Conservation (phyloP, 2,113 vertebrate species). For the Ploceus nigricollis region DNA sequence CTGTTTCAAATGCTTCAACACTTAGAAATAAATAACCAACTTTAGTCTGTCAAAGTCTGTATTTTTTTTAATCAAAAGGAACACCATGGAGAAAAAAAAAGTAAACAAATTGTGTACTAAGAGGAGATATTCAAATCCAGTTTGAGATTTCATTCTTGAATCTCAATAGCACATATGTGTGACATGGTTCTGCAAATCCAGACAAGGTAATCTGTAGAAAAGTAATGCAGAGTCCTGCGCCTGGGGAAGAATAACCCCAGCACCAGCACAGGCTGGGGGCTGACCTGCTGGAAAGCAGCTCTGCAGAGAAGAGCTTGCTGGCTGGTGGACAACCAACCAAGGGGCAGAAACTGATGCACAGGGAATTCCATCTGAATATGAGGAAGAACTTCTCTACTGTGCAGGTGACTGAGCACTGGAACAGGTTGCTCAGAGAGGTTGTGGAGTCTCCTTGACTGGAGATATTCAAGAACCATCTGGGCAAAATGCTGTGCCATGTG, state of each 20-base stretch:
- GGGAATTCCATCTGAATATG: neutral
- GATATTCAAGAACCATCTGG: accelerated
- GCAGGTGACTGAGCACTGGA: neutral
- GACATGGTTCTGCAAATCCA: neutral
- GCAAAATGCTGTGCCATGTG: neutral
- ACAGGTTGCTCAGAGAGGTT: neutral
- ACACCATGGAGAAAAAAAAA: neutral
- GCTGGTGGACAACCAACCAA: neutral
- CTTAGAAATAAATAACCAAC: neutral
- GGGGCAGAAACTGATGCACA: neutral
- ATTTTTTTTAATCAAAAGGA: neutral
- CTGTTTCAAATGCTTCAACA: neutral
- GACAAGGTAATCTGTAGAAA: neutral
- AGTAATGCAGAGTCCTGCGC: neutral
- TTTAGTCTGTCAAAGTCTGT: neutral
- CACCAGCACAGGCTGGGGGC: neutral
- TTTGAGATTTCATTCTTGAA: neutral
- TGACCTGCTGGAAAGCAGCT: neutral
- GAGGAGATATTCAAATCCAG: neutral
- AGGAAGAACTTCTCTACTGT: neutral
- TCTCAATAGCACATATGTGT: neutral
- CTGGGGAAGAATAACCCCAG: neutral
- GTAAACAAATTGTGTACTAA: neutral
- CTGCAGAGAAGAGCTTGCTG: neutral
- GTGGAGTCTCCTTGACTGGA: neutral